Evolutionary conservation across 1,140 invertebrate genomes (phyloP).

Genomic region (Drosophila parabipectinata): DNA sequence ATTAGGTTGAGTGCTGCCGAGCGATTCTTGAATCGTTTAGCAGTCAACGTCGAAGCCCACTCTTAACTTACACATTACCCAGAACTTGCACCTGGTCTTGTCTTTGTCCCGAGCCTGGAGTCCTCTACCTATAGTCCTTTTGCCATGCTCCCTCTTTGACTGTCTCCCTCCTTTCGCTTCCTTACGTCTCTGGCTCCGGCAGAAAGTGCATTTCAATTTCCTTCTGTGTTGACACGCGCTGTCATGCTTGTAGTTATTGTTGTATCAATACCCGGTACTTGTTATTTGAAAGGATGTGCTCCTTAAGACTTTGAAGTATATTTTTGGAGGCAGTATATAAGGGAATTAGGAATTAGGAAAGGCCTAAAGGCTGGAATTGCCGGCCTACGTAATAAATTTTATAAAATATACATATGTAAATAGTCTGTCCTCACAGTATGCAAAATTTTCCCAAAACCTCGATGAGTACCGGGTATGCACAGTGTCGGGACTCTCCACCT

Average conservation of each 20-base stretch:
- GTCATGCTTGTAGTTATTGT: constrained; percentile 6
- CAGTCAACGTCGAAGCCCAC: constrained; percentile 3
- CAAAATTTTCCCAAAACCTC: too few species aligned
- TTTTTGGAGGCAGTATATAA: too few species aligned
- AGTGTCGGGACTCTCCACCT: background rate
- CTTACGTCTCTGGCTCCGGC: background rate
- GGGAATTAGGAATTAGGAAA: too few species aligned
- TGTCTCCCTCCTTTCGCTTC: background rate
- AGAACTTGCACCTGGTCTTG: background rate
- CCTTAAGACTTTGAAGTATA: too few species aligned
- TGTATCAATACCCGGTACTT: background rate
- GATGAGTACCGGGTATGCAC: background rate
- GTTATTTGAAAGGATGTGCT: background rate
- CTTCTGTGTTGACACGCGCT: constrained; percentile 25
- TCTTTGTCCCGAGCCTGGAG: too few species aligned
- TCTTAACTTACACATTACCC: background rate
- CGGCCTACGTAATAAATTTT: too few species aligned
- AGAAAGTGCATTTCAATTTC: constrained; percentile 67
- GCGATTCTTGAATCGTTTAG: constrained; percentile 40
- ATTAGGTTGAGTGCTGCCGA: constrained; percentile 44
- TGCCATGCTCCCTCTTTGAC: background rate
- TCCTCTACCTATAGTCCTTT: background rate
- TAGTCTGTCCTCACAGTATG: too few species aligned
- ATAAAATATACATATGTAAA: too few species aligned
- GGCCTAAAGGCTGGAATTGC: too few species aligned